These are phyloP conservation scores for Dinomys branickii DNA, from an alignment of 2,113 vertebrate species.

Conservation along the genomic window DNA sequence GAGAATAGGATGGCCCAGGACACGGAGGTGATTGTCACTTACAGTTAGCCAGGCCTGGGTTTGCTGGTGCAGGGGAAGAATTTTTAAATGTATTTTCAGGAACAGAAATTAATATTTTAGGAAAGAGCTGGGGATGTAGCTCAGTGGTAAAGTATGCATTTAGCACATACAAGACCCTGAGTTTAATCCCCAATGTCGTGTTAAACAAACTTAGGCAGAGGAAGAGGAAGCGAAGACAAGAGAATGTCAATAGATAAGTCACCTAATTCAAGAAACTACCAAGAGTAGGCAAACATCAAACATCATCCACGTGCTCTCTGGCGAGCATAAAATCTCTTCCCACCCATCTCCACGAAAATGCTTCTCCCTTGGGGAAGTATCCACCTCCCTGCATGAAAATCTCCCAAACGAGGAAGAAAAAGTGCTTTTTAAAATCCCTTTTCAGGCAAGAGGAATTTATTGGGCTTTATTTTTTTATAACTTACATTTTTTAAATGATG, in stretches of 20 bases:
- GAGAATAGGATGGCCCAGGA: too few species aligned
- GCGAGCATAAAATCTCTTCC: background rate
- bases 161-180: background rate
- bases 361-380: background rate
- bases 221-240: background rate
- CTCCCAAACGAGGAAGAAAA: background rate
- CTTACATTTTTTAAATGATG: background rate
- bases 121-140: background rate
- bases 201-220: background rate
- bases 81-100: background rate
- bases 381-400: background rate
- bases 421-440: background rate
- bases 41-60: background rate
- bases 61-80: background rate
- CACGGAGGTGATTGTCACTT: background rate
- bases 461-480: background rate
- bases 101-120: background rate
- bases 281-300: too few species aligned
- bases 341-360: background rate
- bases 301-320: accelerated
- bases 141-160: background rate
- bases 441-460: background rate
- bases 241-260: background rate
- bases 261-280: background rate
- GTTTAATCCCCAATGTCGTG: background rate